Conservation (phyloP, 2,888 invertebrate genomes). For the Eupithecia inturbata region DNA sequence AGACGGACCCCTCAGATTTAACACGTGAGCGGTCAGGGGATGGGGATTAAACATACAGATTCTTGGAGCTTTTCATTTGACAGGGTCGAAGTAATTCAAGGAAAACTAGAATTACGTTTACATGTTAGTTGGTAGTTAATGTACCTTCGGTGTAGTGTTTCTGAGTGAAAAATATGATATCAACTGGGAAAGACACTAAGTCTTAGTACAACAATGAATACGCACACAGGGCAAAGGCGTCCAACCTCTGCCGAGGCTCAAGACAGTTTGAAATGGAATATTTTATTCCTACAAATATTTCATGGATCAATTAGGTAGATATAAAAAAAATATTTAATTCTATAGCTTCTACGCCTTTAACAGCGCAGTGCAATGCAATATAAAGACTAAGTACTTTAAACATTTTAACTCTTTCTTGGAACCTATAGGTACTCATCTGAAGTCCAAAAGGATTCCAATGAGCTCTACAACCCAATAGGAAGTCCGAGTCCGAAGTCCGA, state of each 20-base stretch:
- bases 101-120: neutral
- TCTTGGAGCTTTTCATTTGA: neutral
- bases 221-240: neutral
- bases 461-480: conserved; percentile 1
- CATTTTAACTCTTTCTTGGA: neutral
- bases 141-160: neutral
- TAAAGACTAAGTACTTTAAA: neutral
- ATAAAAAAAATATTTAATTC: neutral
- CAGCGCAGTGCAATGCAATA: neutral
- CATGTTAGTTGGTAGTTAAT: neutral
- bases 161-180: neutral
- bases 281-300: no score
- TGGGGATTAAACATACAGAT: neutral
- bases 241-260: neutral
- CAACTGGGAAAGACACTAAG: neutral
- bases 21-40: neutral
- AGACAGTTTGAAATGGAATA: neutral
- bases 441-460: neutral
- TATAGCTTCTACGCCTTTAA: no score
- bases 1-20: neutral
- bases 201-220: no score
- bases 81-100: neutral
- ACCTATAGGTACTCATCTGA: neutral
- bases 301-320: no score
- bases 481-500: conserved; percentile 33